Evolutionary conservation across 2,113 vertebrate species (phyloP).

Genomic region (Etia nguti): DNA sequence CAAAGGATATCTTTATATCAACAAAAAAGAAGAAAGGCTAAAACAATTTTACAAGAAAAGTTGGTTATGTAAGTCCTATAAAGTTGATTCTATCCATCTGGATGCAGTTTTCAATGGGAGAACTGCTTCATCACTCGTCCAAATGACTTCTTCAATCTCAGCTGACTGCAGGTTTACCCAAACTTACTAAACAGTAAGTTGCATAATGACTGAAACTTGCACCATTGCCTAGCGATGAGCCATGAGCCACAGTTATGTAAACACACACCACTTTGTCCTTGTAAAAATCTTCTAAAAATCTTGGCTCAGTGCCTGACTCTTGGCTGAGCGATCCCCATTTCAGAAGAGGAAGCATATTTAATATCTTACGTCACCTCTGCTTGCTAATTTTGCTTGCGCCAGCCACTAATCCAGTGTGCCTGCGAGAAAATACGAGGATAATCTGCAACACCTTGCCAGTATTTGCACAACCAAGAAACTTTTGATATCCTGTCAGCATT

Average conservation of each 20-base stretch:
- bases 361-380: constrained; percentile 27
- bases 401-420: constrained; percentile 22
- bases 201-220: not conserved
- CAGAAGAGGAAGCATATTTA: constrained; percentile 27
- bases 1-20: not conserved
- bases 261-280: constrained; percentile 9
- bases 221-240: not conserved
- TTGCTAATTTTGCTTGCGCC: not conserved
- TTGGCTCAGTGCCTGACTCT: constrained; percentile 12
- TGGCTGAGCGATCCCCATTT: constrained; percentile 22
- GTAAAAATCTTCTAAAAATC: constrained; percentile 11
- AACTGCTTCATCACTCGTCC: not conserved
- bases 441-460: constrained; percentile 22
- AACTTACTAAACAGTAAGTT: not conserved
- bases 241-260: not conserved
- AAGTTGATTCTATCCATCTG: not conserved
- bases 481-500: constrained; percentile 26
- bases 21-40: not conserved
- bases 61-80: not conserved
- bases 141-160: not conserved
- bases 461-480: not conserved
- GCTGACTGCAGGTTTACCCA: not conserved
- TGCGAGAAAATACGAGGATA: constrained; percentile 31
- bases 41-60: not conserved
- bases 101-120: not conserved